A percentile compares a stretch with the other conserved stretches of the same genome.
phyloP scores from a whole-genome alignment of 2,797 vertebrate genomes.

The Sebastes dallii region DNA sequence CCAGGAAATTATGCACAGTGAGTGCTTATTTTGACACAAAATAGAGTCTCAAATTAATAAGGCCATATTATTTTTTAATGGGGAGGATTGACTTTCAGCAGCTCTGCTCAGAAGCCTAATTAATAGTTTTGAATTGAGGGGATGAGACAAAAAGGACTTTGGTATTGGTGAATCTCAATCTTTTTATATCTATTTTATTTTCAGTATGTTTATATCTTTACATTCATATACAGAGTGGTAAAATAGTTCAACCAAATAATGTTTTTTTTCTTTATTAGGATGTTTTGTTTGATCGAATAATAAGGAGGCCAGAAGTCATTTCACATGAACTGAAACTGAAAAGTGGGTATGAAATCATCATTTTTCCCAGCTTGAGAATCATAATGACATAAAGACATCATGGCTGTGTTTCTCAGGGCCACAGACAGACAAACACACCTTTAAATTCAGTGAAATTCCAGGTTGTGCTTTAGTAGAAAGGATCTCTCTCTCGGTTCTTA shows the following conservation, averaged over 20 bases:
- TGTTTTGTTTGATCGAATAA: not conserved
- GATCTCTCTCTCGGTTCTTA: constrained; percentile 67
- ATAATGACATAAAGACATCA: not conserved
- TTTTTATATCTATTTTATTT: not conserved
- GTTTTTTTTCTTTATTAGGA: not conserved
- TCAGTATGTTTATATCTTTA: not conserved
- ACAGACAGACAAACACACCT: constrained; percentile 63
- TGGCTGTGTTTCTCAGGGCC: not conserved
- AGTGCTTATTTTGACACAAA: constrained; percentile 11
- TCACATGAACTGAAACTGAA: no score
- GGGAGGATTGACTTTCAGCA: constrained; percentile 2
- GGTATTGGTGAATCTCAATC: not conserved
- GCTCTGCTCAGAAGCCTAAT: not conserved
- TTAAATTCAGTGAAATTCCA: constrained; percentile 73
- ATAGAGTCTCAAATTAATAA: not conserved
- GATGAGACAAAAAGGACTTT: not conserved
- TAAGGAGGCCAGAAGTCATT: no score
- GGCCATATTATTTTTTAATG: not conserved
- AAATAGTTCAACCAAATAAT: not conserved
- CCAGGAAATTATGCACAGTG: constrained; percentile 9
- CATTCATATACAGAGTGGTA: not conserved
- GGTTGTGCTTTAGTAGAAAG: constrained; percentile 52
- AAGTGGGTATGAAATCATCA: not conserved
- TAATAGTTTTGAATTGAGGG: not conserved
- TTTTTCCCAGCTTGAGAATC: not conserved